Evolutionary conservation across 2,888 invertebrate species (phyloP).

Genomic region (Lumbricus terrestris): DNA sequence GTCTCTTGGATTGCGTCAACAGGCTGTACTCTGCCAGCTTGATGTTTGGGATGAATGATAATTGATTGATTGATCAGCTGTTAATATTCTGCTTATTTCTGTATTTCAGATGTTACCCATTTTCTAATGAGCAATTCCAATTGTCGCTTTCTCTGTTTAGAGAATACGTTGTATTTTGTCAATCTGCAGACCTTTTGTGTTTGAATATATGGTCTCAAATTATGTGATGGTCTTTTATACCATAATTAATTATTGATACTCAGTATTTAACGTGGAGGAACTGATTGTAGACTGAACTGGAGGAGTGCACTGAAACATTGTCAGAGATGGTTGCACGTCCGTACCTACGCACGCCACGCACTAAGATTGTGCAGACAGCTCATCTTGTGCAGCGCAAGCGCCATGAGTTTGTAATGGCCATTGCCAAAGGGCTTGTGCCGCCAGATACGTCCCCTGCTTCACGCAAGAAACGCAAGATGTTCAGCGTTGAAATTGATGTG

Average conservation of each 20-base stretch:
- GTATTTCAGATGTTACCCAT: background rate
- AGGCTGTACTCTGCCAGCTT: too few relatives aligned
- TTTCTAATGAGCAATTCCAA: background rate
- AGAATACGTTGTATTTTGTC: background rate
- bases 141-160: background rate
- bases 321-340: conserved; percentile 70
- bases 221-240: background rate
- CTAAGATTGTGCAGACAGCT: conserved; percentile 68
- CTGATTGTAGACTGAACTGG: conserved; percentile 66
- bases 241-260: background rate
- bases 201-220: background rate
- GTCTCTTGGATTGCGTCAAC: background rate
- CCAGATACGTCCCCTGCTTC: conserved; percentile 67
- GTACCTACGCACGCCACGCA: conserved; percentile 66
- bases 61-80: too few relatives aligned
- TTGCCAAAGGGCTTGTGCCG: conserved; percentile 63
- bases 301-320: conserved; percentile 68
- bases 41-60: too few relatives aligned
- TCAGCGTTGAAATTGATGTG: conserved; percentile 55
- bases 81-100: background rate
- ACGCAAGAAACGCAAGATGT: conserved; percentile 59
- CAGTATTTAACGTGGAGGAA: background rate
- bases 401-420: conserved; percentile 68
- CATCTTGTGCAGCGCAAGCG: conserved; percentile 66
- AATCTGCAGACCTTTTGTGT: background rate